Base-by-base conservation (phyloP, 2,113 vertebrate genomes). In the Garra rufa region DNA sequence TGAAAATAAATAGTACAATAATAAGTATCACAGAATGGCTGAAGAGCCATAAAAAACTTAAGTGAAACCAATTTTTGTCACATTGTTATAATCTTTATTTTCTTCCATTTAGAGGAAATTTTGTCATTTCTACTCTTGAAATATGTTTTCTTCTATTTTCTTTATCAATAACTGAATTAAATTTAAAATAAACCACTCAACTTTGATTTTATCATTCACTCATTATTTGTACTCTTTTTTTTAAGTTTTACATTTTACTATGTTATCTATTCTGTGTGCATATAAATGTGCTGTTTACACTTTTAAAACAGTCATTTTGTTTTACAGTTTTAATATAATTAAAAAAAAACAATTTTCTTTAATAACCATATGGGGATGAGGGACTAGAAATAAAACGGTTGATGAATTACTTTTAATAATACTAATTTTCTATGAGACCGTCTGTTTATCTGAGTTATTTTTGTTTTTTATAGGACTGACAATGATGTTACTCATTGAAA, bases 371-470 rank as follows among this genome's bases (percentile, higher is more conserved):
- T n/a, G 21, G 21, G 26, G 17, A 26, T 3, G 13, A 7, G 13
- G 19, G 19, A 30, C 2, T 43, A 28, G 69, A 85, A 75, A 81
- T 67, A 43, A 61, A 78, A 38, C 63, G 6, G 24, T 24, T 30
- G 61, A 50, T 59, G 14, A 50, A 76, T 86, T 41, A 77, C 34
- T 85, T 70, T 76, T 82, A 70, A 71, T 43, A 24, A 61, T 63
- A 69, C 14, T n/a, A 44, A 55, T 76, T 82, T 52, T 19, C 59
- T 24, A 41, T 61, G 26, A 26, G 34, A n/a, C 4, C 26, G 21
- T 57, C 48, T 71, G 19, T 67, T 76, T 73, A 48, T 59, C 78
- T 26, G 11, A 55, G 21, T 57, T 70, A 34, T 77, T 44, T 57
- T 84, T 24, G 76, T 46, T 85, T 17, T 71, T 71, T 24, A 52